Base-by-base conservation (phyloP, 2,113 vertebrate species). In the Megaceryle maxima region DNA sequence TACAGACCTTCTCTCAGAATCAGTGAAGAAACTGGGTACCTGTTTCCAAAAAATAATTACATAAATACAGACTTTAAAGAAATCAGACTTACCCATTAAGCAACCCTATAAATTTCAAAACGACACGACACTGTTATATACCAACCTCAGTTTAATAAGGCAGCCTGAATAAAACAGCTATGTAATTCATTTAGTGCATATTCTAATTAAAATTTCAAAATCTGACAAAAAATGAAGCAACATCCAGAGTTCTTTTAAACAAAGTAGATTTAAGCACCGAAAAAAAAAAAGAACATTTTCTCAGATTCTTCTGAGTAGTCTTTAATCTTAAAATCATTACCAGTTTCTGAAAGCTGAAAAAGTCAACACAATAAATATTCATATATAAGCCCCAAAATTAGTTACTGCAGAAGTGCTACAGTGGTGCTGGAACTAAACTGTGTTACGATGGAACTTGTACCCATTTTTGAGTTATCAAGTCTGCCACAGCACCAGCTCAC, bases 1-100 rank as follows among this genome's bases (percentile, higher is more conserved):
- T 96, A 99, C 98, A 8, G 99, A 99, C 48, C 99, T 98, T 78
- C 99, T 98, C 90, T 99, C 98, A 22, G 98, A 98, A 96, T 99
- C 99, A 81, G 99, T 99, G 97, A 99, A 99, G 95, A 99, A 99
- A 95, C 99, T 98, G 13, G 99, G 99, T 69, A 99, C 98, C 99
- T 99, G 92, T 84, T 88, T 92, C 48, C 41, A 93, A 59, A 70
- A 88, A 46, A 67, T 37, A 83, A 68, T 84, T 39, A 43, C n/a
- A 68, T 0, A 81, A 64, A 74, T 56, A 81, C 0, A 1, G 41
- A 72, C 53, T 68, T 86, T 50, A 13, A 64, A 35, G 2, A 62
- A 79, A 22, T 59, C 51, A 55, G 33, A 50, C 9, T n/a, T 57
- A 64, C 5, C 66, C 39, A 91, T 83, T 66, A 75, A 87, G 53